Evolutionary conservation across 2,888 invertebrate species (phyloP).

Genomic region (Calliopum simillimum): DNA sequence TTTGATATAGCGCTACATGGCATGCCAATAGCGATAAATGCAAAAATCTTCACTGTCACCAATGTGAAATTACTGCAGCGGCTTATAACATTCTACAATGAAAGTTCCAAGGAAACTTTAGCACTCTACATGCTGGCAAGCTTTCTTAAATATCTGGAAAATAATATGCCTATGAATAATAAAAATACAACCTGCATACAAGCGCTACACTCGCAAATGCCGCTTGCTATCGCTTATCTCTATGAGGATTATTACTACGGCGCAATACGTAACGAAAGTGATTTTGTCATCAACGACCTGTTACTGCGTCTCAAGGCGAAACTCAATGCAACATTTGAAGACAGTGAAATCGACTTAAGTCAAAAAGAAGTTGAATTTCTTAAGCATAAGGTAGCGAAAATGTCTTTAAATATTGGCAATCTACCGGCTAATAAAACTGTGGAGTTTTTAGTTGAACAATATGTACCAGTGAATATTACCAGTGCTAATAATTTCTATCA

Average conservation of each 20-base stretch:
- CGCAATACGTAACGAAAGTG: background rate
- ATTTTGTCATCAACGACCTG: background rate
- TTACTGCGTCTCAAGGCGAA: background rate
- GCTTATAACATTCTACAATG: too few relatives aligned
- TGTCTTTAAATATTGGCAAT: conserved; percentile 29
- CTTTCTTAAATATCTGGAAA: too few relatives aligned
- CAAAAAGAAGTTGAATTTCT: background rate
- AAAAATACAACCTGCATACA: background rate
- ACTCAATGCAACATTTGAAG: background rate
- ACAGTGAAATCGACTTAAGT: background rate
- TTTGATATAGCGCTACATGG: too few relatives aligned
- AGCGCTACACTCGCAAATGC: background rate
- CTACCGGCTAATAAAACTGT: background rate
- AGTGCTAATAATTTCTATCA: too few relatives aligned
- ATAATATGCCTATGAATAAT: too few relatives aligned
- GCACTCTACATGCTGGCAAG: too few relatives aligned
- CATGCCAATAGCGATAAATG: too few relatives aligned
- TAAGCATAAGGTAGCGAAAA: conserved; percentile 17
- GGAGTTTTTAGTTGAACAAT: too few relatives aligned
- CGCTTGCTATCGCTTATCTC: background rate
- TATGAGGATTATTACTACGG: background rate
- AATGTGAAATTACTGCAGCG: too few relatives aligned
- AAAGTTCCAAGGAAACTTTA: too few relatives aligned
- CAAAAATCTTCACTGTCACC: too few relatives aligned
- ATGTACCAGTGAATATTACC: too few relatives aligned